Conservation (phyloP, 2,797 vertebrate species). For the Peromyscus melanophrys region DNA sequence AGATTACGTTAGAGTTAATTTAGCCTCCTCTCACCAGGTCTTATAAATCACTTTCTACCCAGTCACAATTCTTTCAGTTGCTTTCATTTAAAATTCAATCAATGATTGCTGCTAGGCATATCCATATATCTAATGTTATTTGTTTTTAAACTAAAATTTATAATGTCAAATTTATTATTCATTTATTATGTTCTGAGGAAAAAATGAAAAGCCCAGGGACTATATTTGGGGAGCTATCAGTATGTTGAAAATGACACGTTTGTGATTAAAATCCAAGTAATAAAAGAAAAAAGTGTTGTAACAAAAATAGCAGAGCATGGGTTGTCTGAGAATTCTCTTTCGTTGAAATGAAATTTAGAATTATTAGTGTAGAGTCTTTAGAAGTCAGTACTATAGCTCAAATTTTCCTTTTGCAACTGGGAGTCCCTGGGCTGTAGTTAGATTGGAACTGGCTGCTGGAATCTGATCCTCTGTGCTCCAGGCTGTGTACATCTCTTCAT, state of each 20-base stretch:
- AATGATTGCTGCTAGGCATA: not conserved
- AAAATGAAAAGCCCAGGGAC: not conserved
- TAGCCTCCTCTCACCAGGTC: not conserved
- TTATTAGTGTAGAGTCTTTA: not conserved
- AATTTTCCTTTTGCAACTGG: not conserved
- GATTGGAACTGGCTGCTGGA: not conserved
- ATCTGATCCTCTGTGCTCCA: not conserved
- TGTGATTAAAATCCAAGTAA: not conserved
- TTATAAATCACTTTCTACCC: not conserved
- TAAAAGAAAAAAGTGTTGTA: not conserved
- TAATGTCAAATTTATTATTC: not conserved
- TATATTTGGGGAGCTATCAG: not conserved
- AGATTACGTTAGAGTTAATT: not conserved
- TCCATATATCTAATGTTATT: not conserved
- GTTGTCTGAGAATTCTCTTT: not conserved
- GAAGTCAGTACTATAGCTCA: not conserved
- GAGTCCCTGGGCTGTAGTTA: not conserved
- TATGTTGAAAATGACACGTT: conserved; percentile 34
- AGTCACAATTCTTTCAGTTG: not conserved
- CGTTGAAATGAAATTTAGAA: not conserved
- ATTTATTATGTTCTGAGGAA: not conserved
- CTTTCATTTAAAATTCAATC: not conserved
- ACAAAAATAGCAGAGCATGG: not conserved
- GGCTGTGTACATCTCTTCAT: not conserved
- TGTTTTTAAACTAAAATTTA: not conserved